Evolutionary conservation across 2,888 invertebrate species (phyloP).

Genomic region (Stratiomys singularior): DNA sequence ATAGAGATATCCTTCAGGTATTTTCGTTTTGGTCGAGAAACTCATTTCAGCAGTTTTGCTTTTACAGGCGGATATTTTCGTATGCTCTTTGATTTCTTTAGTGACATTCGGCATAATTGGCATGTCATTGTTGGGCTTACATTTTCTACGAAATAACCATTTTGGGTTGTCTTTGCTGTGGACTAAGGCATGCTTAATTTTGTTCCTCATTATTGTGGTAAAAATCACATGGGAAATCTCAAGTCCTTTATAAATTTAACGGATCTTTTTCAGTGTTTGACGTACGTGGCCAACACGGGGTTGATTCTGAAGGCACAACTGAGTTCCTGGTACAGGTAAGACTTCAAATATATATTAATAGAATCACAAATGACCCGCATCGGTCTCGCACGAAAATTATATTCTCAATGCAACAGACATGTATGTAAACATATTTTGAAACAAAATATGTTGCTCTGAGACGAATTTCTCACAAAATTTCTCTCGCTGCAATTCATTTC

Average conservation of each 20-base stretch:
- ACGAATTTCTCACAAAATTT: too few relatives aligned
- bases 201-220: constrained; percentile 4
- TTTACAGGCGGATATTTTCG: too few relatives aligned
- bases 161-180: background rate
- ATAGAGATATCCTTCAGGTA: constrained; percentile 11
- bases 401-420: too few relatives aligned
- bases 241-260: background rate
- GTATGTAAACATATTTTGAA: too few relatives aligned
- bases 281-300: background rate
- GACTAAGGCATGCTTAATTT: background rate
- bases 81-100: constrained; percentile 2
- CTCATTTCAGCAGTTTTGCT: too few relatives aligned
- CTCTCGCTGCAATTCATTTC: too few relatives aligned
- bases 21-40: too few relatives aligned
- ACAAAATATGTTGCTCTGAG: too few relatives aligned
- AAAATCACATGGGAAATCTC: background rate
- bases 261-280: background rate
- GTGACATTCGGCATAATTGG: background rate
- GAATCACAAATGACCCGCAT: too few relatives aligned
- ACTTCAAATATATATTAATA: background rate
- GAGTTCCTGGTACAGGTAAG: background rate
- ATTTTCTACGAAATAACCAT: background rate
- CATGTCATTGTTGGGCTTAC: background rate
- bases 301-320: background rate
- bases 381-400: too few relatives aligned